Evolutionary conservation across 2,797 vertebrate species (phyloP).

Genomic region (Myotis planiceps): DNA sequence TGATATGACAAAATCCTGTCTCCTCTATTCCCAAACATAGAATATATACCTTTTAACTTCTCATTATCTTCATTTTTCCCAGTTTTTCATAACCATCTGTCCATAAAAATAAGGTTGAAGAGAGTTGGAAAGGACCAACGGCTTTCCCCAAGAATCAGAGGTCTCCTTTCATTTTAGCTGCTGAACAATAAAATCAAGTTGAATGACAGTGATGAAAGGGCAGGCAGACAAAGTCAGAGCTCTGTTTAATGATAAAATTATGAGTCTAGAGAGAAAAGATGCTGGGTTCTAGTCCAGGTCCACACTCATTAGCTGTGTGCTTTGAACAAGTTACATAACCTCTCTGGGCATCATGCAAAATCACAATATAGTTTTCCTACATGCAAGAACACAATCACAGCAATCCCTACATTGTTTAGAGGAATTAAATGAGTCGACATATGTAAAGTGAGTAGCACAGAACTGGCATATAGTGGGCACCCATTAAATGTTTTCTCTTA

Average conservation of each 20-base stretch:
- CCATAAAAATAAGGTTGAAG: not conserved
- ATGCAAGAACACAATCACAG: not conserved
- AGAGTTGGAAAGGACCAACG: not conserved
- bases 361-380: not conserved
- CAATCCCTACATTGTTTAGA: not conserved
- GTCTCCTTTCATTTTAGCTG: not conserved
- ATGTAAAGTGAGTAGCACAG: not conserved
- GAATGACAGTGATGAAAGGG: not conserved
- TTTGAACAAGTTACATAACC: not conserved
- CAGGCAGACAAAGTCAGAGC: not conserved
- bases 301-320: not conserved
- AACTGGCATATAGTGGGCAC: not conserved
- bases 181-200: not conserved
- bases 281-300: not conserved
- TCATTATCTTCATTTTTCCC: not conserved
- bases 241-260: not conserved
- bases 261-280: not conserved
- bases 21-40: not conserved
- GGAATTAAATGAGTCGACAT: not conserved
- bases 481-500: not conserved
- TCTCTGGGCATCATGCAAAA: not conserved
- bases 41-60: not conserved
- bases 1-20: not conserved
- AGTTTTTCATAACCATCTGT: not conserved
- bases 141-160: not conserved